Evolutionary conservation across 2,888 invertebrate species (phyloP), one percentile per base, ranked within the genome.

Genomic region (Heliconius ismenius): DNA sequence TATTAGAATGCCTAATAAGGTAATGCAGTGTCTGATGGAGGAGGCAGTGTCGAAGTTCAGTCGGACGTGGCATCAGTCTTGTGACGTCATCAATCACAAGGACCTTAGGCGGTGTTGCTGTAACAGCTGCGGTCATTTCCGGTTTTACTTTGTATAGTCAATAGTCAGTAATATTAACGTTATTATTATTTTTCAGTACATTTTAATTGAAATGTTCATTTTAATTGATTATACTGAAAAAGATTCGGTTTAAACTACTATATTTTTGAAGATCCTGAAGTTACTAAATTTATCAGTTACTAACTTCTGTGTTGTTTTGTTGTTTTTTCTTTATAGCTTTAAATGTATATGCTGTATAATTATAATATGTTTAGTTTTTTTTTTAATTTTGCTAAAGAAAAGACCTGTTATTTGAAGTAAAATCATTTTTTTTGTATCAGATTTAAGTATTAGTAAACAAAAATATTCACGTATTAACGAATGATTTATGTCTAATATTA

Each of bases 71-170:
- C 86, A 88, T 88, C 87, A 81, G 81, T 87, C 87, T 87, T 84
- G 76, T 76, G 84, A 83, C 84, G 78, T 82, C 84, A 88, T 88
- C 87, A 86, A 88, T 88, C 88, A 87, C 83, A 78, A 49, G 28
- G 76, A 78, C 78, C 79, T 75, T 76, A 76, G 70, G 64, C 63
- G 39, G 28, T 60, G 60, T 58, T 60, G 73, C 58, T 43, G 67
- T 39, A 63, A 11, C 70, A 70, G 49, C 70, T 64, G 75, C 26
- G 63, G 69, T 72, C 24, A 43, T 70, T 73, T 73, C 49, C 21
- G 13, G 18, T 18, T 49, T 64, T 32, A 32, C 1, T 49, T 28
- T 9, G 21, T 2, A 69, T 69, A 24, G 28, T 21, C n/a, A 13
- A 21, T 63, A n/a, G 0, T 6, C 26, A 15, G 18, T 49, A 49